Conservation (phyloP, 2,113 vertebrate genomes). For the Oenanthe oenanthe region DNA sequence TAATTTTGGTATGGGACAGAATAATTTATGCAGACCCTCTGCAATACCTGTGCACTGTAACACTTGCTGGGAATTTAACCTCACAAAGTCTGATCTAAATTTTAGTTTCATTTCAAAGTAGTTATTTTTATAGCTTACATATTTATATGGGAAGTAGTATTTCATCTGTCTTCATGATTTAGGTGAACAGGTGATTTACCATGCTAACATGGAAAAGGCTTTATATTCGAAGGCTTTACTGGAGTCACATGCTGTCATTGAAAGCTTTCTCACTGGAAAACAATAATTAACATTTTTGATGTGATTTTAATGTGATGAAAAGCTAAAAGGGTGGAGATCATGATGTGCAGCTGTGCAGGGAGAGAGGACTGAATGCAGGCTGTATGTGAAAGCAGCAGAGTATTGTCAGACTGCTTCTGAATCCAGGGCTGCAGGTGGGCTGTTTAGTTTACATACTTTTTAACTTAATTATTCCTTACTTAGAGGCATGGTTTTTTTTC, state of each 20-base stretch:
- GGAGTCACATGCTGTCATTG: not conserved
- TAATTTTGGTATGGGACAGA: not conserved
- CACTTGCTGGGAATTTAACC: not conserved
- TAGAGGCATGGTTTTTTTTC: not conserved
- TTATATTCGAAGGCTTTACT: constrained; percentile 10
- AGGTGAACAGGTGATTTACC: constrained; percentile 22
- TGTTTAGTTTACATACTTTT: not conserved
- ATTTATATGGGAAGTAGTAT: not conserved
- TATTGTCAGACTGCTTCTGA: not conserved
- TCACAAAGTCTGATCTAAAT: not conserved
- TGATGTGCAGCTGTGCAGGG: not conserved
- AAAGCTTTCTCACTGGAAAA: constrained; percentile 1
- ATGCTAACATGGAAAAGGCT: not conserved
- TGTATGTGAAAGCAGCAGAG: not conserved
- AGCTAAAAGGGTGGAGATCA: not conserved
- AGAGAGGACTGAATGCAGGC: not conserved
- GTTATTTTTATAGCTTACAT: constrained; percentile 6
- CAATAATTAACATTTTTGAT: not conserved
- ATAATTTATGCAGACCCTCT: not conserved
- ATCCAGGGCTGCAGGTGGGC: constrained; percentile 4
- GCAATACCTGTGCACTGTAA: not conserved
- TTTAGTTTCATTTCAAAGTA: constrained; percentile 5
- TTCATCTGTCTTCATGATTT: constrained; percentile 55
- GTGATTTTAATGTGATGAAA: not conserved
- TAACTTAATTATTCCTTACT: not conserved